Percentiles rank a stretch among this genome's conserved stretches.
phyloP scores from a whole-genome alignment of 1,140 invertebrate genomes.

The Drosophila quadrilineata region DNA sequence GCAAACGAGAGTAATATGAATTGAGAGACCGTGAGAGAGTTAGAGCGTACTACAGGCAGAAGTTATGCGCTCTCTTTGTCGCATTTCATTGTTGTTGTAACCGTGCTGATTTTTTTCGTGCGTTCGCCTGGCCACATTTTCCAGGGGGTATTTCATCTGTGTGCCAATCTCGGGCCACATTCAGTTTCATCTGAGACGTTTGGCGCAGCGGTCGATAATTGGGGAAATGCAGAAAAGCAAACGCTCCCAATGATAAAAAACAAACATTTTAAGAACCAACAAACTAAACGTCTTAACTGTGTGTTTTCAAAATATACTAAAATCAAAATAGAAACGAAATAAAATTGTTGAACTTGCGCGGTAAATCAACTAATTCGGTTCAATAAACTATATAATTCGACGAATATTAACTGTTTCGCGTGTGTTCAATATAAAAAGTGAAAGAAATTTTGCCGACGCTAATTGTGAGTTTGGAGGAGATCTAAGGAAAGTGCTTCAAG shows the following conservation, averaged over 20 bases:
- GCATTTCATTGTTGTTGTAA: slow-evolving; percentile 54
- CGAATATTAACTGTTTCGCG: too few relatives aligned
- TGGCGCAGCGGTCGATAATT: slow-evolving; percentile 74
- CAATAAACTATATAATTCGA: too few relatives aligned
- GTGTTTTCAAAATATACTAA: slow-evolving; percentile 7
- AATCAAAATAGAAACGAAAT: slow-evolving; percentile 4
- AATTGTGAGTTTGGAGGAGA: not conserved
- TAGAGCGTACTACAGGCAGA: slow-evolving; percentile 14
- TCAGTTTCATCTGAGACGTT: slow-evolving; percentile 81
- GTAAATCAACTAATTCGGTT: too few relatives aligned
- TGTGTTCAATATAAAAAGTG: too few relatives aligned
- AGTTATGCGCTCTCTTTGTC: slow-evolving; percentile 68
- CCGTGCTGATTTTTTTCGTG: too few relatives aligned
- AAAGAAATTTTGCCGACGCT: slow-evolving; percentile 48
- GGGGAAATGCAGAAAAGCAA: slow-evolving; percentile 1
- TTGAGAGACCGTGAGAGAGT: not conserved
- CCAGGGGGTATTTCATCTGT: slow-evolving; percentile 80
- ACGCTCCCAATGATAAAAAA: slow-evolving; percentile 11
- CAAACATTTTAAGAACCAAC: too few relatives aligned
- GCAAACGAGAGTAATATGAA: slow-evolving; percentile 19
- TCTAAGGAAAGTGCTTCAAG: slow-evolving; percentile 41
- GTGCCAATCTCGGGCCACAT: slow-evolving; percentile 61
- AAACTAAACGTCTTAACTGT: slow-evolving; percentile 31
- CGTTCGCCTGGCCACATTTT: slow-evolving; percentile 71
- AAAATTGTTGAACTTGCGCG: slow-evolving; percentile 5